Evolutionary conservation across 2,888 invertebrate species (phyloP), one percentile per base, ranked within the genome.

Genomic region (Microctonus aethiopoides): DNA sequence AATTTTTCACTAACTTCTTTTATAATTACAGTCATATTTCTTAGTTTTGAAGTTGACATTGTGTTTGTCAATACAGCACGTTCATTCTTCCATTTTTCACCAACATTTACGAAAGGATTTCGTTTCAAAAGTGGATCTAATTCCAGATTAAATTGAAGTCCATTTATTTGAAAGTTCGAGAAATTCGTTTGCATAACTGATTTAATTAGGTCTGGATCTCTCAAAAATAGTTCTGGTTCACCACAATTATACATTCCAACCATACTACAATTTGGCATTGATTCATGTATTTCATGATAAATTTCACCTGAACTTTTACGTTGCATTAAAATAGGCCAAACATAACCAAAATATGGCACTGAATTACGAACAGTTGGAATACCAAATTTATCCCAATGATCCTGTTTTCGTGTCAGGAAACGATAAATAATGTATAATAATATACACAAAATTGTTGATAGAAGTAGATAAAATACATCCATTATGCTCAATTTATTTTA

Each of bases 61-160:
- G 68, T 72, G 6, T 67, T 61, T 5, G 72, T 54, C 9, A 77
- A 59, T 32, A 68, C 71, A 29, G 61, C 54, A 2, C 77, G 67
- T 7, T 66, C 56, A 0, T 11, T 62, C 41, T 79, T 61, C 85
- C 85, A 85, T 0, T 9, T 6, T 0, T 80, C 77, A 1, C 81
- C 84, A 0, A 13, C 6, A 1, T n/a, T 59, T 62, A 81, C 78
- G 20, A 84, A 83, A 0, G 85, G 83, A 76, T 84, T 83, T 16
- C 72, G 63, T 0, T 73, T 26, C 0, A 80, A 0, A 1, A 84
- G 54, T 0, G 80, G 80, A 60, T 85, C 84, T 0, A 72, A 0
- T 0, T 77, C 32, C 0, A 74, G 59, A n/a, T 76, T 63, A 0
- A 82, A 0, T 0, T 26, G 1, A 0, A 76, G 0, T 0, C 20